Evolutionary conservation across 2,113 vertebrate genomes (phyloP), one percentile per base, ranked within the genome.

Genomic region (Sigmodon hispidus): DNA sequence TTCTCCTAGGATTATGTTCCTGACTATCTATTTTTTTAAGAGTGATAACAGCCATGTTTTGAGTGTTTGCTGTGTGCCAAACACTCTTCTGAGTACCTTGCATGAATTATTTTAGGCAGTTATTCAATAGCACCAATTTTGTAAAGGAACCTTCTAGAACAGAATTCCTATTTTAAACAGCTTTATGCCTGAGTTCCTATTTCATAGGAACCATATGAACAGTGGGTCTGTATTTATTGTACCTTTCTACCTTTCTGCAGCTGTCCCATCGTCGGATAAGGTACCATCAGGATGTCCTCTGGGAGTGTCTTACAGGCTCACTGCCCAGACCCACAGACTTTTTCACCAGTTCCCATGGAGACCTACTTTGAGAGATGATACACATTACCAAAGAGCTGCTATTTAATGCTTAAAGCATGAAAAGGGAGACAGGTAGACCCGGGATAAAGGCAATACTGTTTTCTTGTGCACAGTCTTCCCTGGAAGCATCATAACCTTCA

Each of bases 281-380:
- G n/a, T 86, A 92, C 52, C 96, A 97, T 94, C 75, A 96, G 97
- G 94, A 89, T 96, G 94, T 96, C 97, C 94, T 89, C 94, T 91
- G 11, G 8, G 43, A 93, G 86, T 75, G 52, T 50, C 79, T 52
- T 65, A 29, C 17, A 1, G 22, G 13, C 3, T 0, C 65, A 7
- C 3, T 45, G 26, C 0, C 76, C 19, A 40, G 48, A 93, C 55
- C 73, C 48, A n/a, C 17, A 0, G 83, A 94, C 70, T 24, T 69
- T 83, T 97, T 92, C 40, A 57, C 73, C 61, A 40, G 97, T 98
- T 98, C 96, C 98, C 59, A 1, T 97, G 97, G 98, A 98, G 97
- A 98, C 97, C 50, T 94, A 63, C 16, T 89, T 95, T 75, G 89
- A 96, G 97, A 96, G 89, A 81, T 76, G 85, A 97, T 97, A 92